A percentile compares a stretch with the other conserved stretches of the same genome.
Evolutionary conservation across 2,797 vertebrate species (phyloP).

Genomic region (Danionella dracula): DNA sequence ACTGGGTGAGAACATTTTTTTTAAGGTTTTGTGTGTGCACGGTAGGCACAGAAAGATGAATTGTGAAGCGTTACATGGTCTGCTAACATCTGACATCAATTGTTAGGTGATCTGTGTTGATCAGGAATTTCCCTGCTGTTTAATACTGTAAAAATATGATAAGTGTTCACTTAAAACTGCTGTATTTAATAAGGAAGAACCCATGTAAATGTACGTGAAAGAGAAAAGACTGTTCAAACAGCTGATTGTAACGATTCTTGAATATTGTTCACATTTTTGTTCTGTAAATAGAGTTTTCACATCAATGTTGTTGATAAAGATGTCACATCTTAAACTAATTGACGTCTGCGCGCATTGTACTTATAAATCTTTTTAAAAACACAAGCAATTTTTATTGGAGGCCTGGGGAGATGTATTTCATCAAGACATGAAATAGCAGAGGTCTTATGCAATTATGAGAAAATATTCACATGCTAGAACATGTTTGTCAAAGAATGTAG

Average conservation of each 20-base stretch:
- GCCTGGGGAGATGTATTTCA: no score
- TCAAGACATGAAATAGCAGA: neutral
- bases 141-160: conserved; percentile 92
- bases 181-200: conserved; percentile 89
- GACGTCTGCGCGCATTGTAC: no score
- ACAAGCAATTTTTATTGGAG: no score
- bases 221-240: conserved; percentile 90
- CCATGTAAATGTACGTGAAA: conserved; percentile 97
- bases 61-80: no score
- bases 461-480: neutral
- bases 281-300: conserved; percentile 93
- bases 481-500: no score
- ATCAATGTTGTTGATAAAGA: conserved; percentile 67
- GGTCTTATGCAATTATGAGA: neutral
- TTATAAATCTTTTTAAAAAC: no score
- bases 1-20: no score
- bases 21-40: no score
- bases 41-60: no score
- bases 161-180: conserved; percentile 83
- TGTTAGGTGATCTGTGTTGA: conserved; percentile 95
- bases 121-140: conserved; percentile 87
- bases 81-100: conserved; percentile 88
- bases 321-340: conserved; percentile 55
- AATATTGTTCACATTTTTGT: conserved; percentile 97
- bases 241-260: conserved; percentile 97